A percentile compares a stretch with the other conserved stretches of the same genome.
phyloP scores from a whole-genome alignment of 2,113 vertebrate genomes.

The Gobiocypris rarus region DNA sequence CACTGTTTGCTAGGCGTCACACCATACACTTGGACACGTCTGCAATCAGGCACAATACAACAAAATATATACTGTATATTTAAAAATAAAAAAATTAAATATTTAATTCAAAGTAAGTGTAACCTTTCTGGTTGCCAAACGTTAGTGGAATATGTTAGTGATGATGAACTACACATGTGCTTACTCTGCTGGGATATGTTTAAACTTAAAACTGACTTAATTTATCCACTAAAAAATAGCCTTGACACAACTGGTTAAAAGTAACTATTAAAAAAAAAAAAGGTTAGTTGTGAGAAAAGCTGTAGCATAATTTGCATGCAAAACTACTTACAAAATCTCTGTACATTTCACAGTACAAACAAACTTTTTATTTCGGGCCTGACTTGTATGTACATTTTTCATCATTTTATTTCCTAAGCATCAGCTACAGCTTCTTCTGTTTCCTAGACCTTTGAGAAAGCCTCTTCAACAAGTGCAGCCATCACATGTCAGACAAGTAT shows the following conservation, averaged over 20 bases:
- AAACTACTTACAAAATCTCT: not conserved
- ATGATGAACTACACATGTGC: not conserved
- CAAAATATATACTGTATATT: not conserved
- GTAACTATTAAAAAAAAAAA: not conserved
- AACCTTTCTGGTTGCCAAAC: not conserved
- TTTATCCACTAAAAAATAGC: not conserved
- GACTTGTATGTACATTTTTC: not conserved
- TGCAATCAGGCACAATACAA: not conserved
- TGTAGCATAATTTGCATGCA: not conserved
- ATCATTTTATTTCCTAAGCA: slow-evolving; percentile 2
- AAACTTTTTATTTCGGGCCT: not conserved
- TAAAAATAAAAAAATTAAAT: no score
- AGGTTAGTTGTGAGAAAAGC: not conserved
- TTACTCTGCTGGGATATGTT: not conserved
- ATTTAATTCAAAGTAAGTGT: not conserved
- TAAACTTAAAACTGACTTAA: not conserved
- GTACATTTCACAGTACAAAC: not conserved
- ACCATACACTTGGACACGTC: not conserved
- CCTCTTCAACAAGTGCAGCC: slow-evolving; percentile 74
- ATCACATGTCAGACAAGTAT: slow-evolving; percentile 83
- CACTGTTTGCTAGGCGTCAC: not conserved
- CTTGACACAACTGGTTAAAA: not conserved
- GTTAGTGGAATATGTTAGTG: not conserved
- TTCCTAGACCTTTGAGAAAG: slow-evolving; percentile 55
- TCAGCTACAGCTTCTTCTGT: slow-evolving; percentile 23